Percentiles rank a stretch among this genome's conserved stretches.
These are phyloP conservation scores for Benthosema pterotum DNA, from an alignment of 2,797 vertebrate genomes.

Conservation along the genomic window DNA sequence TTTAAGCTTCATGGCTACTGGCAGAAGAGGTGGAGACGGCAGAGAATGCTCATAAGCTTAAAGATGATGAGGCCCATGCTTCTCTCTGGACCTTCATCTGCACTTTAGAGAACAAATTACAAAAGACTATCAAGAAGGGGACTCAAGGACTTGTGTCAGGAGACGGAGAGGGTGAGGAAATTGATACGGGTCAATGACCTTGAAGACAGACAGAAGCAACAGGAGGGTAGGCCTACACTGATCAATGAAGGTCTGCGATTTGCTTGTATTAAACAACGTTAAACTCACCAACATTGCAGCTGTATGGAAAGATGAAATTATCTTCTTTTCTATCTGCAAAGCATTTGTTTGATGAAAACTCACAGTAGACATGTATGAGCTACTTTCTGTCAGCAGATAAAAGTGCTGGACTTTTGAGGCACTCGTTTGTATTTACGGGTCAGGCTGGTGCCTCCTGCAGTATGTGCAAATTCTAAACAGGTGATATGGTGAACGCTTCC, in stretches of 20 bases:
- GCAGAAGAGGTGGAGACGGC: slow-evolving; percentile 72
- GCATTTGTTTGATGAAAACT: too few species aligned
- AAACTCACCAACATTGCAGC: too few species aligned
- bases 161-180: slow-evolving; percentile 43
- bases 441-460: too few species aligned
- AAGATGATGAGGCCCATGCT: slow-evolving; percentile 88
- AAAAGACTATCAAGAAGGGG: slow-evolving; percentile 85
- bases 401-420: too few species aligned
- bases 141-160: slow-evolving; percentile 61
- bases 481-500: too few species aligned
- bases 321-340: too few species aligned
- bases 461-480: too few species aligned
- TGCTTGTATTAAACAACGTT: too few species aligned
- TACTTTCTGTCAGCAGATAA: too few species aligned
- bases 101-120: slow-evolving; percentile 86
- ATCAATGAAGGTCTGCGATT: slow-evolving; percentile 85
- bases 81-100: slow-evolving; percentile 93
- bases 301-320: too few species aligned
- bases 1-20: slow-evolving; percentile 86
- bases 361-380: too few species aligned
- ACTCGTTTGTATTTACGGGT: too few species aligned
- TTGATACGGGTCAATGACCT: slow-evolving; percentile 89
- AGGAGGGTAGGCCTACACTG: slow-evolving; percentile 81
- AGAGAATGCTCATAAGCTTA: slow-evolving; percentile 77
- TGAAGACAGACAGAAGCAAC: slow-evolving; percentile 83